These are phyloP conservation scores for Hydractinia echinata DNA, from an alignment of 30 jellyfish, hydroid and myxozoan genomes.

Conservation along the genomic window DNA sequence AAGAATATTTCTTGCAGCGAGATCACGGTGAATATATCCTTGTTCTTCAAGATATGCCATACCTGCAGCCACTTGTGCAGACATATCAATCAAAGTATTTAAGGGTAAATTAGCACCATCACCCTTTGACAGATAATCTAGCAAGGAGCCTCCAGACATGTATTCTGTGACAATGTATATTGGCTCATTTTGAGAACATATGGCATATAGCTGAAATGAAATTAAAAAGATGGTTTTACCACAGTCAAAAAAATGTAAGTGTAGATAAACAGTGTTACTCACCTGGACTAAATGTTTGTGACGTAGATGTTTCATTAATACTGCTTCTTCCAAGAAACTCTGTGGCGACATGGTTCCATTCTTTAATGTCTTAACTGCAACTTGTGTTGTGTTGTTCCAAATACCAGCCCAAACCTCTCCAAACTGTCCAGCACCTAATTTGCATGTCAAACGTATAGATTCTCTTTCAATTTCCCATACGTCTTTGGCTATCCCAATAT, in stretches of 20 bases:
- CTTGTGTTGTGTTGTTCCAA: slow-evolving; percentile 90
- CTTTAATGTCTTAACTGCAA: slow-evolving; percentile 90
- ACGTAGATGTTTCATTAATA: slow-evolving; percentile 74
- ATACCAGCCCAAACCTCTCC: slow-evolving; percentile 99
- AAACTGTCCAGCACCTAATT: slow-evolving; percentile 96
- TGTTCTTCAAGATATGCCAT: slow-evolving; percentile 77
- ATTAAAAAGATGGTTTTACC: neutral
- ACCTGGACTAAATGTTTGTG: slow-evolving; percentile 95
- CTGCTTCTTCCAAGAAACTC: slow-evolving; percentile 86
- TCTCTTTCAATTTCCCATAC: slow-evolving; percentile 98
- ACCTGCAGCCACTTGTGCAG: slow-evolving; percentile 95
- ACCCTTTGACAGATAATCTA: neutral
- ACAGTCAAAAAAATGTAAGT: no score
- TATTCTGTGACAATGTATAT: slow-evolving; percentile 93
- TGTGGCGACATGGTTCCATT: slow-evolving; percentile 94
- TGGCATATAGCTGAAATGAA: slow-evolving; percentile 81
- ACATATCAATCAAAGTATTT: slow-evolving; percentile 68
- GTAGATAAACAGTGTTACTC: neutral
- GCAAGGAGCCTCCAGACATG: slow-evolving; percentile 91
- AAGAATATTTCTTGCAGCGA: slow-evolving; percentile 87
- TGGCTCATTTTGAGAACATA: slow-evolving; percentile 91
- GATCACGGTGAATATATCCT: slow-evolving; percentile 92
- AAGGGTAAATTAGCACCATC: slow-evolving; percentile 59
- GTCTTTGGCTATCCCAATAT: slow-evolving; percentile 94
- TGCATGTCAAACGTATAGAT: slow-evolving; percentile 67